These are phyloP conservation scores for Gymnogyps californianus DNA, from an alignment of 2,113 vertebrate genomes.

Conservation along the genomic window DNA sequence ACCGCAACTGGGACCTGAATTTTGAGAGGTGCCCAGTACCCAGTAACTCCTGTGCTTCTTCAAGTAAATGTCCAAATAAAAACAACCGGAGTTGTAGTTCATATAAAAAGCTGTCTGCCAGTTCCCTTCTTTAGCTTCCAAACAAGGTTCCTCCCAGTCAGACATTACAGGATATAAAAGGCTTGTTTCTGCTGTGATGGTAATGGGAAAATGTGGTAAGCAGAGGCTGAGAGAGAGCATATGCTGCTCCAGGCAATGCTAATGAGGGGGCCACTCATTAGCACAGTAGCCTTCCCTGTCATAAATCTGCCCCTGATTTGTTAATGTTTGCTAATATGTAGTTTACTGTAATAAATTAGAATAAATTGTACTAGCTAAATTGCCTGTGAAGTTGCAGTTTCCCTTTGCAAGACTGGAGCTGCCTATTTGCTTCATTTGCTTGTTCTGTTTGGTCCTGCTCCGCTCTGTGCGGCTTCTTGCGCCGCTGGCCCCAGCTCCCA, in stretches of 20 bases:
- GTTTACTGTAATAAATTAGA: slow-evolving; percentile 50
- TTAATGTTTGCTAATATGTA: slow-evolving; percentile 42
- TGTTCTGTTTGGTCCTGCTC: accelerated
- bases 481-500: accelerated
- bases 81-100: background rate
- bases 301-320: slow-evolving; percentile 42
- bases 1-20: background rate
- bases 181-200: background rate
- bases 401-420: background rate
- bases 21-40: background rate
- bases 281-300: slow-evolving; percentile 16
- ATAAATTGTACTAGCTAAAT: slow-evolving; percentile 32
- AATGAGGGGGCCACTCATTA: slow-evolving; percentile 17
- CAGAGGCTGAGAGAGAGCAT: background rate
- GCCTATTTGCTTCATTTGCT: background rate
- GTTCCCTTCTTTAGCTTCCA: background rate
- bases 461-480: accelerated
- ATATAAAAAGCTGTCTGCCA: background rate
- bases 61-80: background rate
- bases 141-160: background rate
- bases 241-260: slow-evolving; percentile 31
- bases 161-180: background rate
- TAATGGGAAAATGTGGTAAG: slow-evolving; percentile 4
- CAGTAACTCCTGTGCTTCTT: background rate
- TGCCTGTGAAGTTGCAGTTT: slow-evolving; percentile 6